Evolutionary conservation across 2,113 vertebrate genomes (phyloP), one percentile per base, ranked within the genome.

Genomic region (Petrocephalus microphthalmus): DNA sequence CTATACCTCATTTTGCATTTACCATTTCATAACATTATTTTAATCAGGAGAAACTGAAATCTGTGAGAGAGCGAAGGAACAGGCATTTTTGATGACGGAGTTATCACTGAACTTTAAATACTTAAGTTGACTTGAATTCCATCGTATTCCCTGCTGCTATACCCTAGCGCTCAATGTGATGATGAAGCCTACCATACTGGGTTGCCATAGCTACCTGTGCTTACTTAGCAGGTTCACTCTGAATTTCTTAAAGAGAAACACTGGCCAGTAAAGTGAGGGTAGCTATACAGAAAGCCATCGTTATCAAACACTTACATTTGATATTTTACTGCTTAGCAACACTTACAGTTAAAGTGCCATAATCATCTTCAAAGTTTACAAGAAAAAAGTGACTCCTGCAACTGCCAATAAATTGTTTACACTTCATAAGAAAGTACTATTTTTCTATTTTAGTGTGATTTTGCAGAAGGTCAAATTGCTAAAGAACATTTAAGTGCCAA

Each of bases 401-500:
- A 90, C 92, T 91, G 92, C 91, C 91, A 89, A 88, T 88, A 25
- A 87, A 88, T 53, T 90, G 92, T 94, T 95, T 93, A 94, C 94
- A 92, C 84, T 51, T 78, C 45, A 89, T 87, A 42, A 88, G 42
- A 84, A 89, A 90, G 87, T 90, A 71, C 87, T 56, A 88, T 78
- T 82, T 81, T 88, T 87, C 33, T 89, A 84, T 89, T 53, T 89
- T 57, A 83, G 42, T 84, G 86, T 88, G 51, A 7, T 53, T 67
- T 88, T 88, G 37, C 56, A 56, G 74, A 88, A 85, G 47, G 53
- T 42, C 60, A 85, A 29, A 85, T 88, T 47, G 88, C 82, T 51
- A 86, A 60, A 86, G 88, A 90, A 83, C 88, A 92, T 89, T 92
- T 88, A 95, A 94, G 94, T 95, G 94, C 94, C 93, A 92, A 92